Conservation (phyloP, 2,888 invertebrate genomes). For the Nebria salina region DNA sequence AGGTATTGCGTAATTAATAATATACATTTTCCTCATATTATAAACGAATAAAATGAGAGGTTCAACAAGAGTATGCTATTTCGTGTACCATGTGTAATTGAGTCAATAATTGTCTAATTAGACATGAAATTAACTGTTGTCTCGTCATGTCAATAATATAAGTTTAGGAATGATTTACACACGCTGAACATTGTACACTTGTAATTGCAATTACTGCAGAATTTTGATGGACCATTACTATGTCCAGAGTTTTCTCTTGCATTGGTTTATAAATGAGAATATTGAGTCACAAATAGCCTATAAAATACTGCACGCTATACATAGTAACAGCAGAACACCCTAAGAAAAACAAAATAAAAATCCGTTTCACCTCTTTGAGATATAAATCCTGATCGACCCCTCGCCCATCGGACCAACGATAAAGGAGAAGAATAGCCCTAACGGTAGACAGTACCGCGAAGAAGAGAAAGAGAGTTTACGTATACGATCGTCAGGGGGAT, state of each 20-base stretch:
- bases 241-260: neutral
- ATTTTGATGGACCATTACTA: neutral
- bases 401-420: conserved; percentile 12
- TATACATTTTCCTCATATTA: too few species aligned
- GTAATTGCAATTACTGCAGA: too few species aligned
- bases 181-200: too few species aligned
- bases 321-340: neutral
- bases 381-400: conserved; percentile 24
- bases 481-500: conserved; percentile 5
- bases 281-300: conserved; percentile 6
- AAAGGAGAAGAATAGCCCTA: conserved; percentile 14
- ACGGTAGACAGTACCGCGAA: conserved; percentile 4
- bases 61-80: too few species aligned
- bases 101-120: too few species aligned
- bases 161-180: too few species aligned
- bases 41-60: too few species aligned
- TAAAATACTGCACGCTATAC: conserved; percentile 3
- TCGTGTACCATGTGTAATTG: too few species aligned
- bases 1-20: too few species aligned
- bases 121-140: too few species aligned
- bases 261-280: neutral
- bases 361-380: conserved; percentile 14
- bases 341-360: conserved; percentile 16
- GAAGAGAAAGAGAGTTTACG: conserved; percentile 10
- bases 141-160: too few species aligned